Evolutionary conservation across 1,140 invertebrate species (phyloP).

Genomic region (Platorchestia sp.): DNA sequence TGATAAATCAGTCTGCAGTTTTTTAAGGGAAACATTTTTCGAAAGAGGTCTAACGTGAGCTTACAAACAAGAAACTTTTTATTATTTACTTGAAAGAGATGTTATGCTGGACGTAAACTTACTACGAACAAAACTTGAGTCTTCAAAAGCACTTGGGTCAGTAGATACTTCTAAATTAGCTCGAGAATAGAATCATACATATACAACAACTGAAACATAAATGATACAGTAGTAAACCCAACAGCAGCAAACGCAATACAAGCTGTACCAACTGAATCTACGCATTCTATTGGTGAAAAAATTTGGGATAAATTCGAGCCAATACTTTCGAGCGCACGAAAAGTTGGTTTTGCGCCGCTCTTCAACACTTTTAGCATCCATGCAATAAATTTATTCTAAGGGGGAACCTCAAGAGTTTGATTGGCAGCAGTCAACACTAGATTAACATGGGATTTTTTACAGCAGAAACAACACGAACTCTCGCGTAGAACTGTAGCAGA

Average conservation of each 20-base stretch:
- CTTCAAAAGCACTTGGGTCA: neutral
- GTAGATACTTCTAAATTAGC: neutral
- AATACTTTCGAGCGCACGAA: neutral
- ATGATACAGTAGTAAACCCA: neutral
- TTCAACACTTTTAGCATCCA: neutral
- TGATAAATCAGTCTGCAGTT: neutral
- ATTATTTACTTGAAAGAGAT: neutral
- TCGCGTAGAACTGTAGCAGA: neutral
- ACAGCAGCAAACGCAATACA: neutral
- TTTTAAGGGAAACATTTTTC: neutral
- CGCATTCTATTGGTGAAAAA: too few relatives aligned
- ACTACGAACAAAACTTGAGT: neutral
- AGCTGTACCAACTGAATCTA: neutral
- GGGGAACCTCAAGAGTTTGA: neutral
- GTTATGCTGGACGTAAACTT: neutral
- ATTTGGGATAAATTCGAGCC: neutral
- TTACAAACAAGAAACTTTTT: neutral
- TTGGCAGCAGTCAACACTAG: neutral
- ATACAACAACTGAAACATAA: neutral
- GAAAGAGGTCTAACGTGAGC: neutral
- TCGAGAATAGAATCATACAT: neutral
- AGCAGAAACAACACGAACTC: neutral
- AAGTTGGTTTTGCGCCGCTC: neutral
- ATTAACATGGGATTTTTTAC: neutral
- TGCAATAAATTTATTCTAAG: neutral